Conservation (phyloP, 1,140 invertebrate species). For the Drosophila kanapiae region DNA sequence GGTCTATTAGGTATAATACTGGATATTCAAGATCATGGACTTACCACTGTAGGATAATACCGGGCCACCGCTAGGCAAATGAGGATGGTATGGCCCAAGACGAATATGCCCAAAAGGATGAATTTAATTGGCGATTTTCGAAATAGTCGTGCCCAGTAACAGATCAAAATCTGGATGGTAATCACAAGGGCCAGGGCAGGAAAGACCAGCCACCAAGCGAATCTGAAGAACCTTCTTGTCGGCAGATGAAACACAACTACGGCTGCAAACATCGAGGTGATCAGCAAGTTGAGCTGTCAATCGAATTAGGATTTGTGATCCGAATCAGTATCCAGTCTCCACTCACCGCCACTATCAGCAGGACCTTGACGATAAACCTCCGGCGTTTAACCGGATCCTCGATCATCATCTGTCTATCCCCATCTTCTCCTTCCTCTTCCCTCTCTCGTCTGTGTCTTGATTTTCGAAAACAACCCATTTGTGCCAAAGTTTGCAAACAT, state of each 20-base stretch:
- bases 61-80: neutral
- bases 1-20: neutral
- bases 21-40: neutral
- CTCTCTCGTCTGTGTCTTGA: too few species aligned
- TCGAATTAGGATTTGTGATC: conserved; percentile 7
- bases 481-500: neutral
- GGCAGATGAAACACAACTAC: neutral
- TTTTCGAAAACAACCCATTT: neutral
- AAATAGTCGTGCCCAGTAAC: neutral
- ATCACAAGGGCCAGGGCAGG: neutral
- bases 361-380: conserved; percentile 10
- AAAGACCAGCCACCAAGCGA: neutral
- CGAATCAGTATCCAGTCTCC: neutral
- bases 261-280: neutral
- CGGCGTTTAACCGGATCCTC: neutral
- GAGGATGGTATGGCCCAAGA: neutral
- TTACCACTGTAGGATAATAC: neutral
- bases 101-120: conserved; percentile 7
- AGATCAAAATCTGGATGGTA: neutral
- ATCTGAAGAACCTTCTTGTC: neutral
- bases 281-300: conserved; percentile 3
- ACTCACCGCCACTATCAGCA: conserved; percentile 24
- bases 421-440: too few species aligned
- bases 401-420: neutral
- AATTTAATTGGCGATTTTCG: neutral